Conservation (phyloP, 1,140 invertebrate species). For the Drosophila repletoides region DNA sequence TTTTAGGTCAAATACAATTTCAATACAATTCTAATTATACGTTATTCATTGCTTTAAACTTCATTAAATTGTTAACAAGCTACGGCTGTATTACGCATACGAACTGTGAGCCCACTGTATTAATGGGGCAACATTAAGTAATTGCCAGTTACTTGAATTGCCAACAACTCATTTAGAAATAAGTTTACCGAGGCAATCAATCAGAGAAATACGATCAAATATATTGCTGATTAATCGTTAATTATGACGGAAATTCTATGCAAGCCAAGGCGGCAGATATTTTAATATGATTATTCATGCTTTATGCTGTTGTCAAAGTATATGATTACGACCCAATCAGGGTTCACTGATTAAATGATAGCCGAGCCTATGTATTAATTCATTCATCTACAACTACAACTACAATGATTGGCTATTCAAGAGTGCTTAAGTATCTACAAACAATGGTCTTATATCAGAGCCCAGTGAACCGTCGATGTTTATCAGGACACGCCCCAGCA, state of each 20-base stretch:
- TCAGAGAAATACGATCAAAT: slow-evolving; percentile 1
- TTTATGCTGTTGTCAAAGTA: background rate
- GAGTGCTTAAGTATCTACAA: slow-evolving; percentile 38
- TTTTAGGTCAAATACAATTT: background rate
- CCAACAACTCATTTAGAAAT: slow-evolving; percentile 5
- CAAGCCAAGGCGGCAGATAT: background rate
- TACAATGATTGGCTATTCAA: slow-evolving; percentile 22
- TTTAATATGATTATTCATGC: slow-evolving; percentile 25
- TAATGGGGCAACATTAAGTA: background rate
- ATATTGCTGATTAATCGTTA: background rate
- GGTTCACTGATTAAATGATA: slow-evolving; percentile 11
- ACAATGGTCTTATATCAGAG: slow-evolving; percentile 43
- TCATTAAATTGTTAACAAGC: background rate
- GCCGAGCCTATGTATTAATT: background rate
- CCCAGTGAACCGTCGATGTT: slow-evolving; percentile 12
- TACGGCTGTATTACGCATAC: slow-evolving; percentile 20
- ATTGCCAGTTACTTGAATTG: background rate
- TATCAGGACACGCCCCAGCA: slow-evolving; percentile 39
- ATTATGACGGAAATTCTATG: background rate
- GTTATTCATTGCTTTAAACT: too few species aligned
- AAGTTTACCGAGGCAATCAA: background rate
- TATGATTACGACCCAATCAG: background rate
- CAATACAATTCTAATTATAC: background rate
- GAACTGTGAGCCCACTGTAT: background rate
- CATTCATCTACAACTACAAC: slow-evolving; percentile 3